Base-by-base conservation (phyloP, 2,888 invertebrate species). In the Alloscopus bannaensis region DNA sequence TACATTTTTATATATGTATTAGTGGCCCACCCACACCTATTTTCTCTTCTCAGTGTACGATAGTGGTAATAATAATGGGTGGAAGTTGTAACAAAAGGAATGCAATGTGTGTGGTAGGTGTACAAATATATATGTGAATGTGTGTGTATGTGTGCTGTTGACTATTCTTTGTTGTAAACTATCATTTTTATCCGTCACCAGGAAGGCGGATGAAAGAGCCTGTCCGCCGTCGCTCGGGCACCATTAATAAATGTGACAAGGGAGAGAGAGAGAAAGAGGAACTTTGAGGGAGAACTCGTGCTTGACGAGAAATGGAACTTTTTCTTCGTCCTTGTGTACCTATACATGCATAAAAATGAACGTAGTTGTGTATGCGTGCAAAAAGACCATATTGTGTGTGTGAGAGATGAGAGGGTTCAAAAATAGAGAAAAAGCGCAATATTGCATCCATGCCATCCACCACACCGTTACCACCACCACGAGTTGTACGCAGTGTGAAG, bases 191-290 rank as follows among this genome's bases (percentile, higher is more conserved):
- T 83, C 81, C 79, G 81, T 83, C 76, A 84, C 66, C 72, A 72
- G 72, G 79, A 72, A 79, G 71, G 72, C 78, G 75, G 82, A 80
- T 82, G 81, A 80, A 79, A 83, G 81, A 75, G 76, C 79, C 76
- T 73, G 80, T 81, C 80, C 82, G 71, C 77, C 75, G 66, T 79
- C 80, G 71, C 80, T 71, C 71, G 76, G 78, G 76, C 81, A 81
- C 84, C 83, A 84, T 84, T 84, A 84, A 84, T 84, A 84, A 84
- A 82, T 77, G 79, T 83, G 83, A 83, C 83, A 81, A 62, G 73
- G 64, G 64, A 75, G 73, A 77, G 72, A 65, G 47, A 24, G 29
- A 55, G 50, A 59, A 47, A 59, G 70, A 55, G 24, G 11, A 31
- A 75, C n/a, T 40, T 26, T 16, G 42, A 31, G 68, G 29, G 64